Evolutionary conservation across 2,113 vertebrate species (phyloP).

Genomic region (Neopipo cinnamomea): DNA sequence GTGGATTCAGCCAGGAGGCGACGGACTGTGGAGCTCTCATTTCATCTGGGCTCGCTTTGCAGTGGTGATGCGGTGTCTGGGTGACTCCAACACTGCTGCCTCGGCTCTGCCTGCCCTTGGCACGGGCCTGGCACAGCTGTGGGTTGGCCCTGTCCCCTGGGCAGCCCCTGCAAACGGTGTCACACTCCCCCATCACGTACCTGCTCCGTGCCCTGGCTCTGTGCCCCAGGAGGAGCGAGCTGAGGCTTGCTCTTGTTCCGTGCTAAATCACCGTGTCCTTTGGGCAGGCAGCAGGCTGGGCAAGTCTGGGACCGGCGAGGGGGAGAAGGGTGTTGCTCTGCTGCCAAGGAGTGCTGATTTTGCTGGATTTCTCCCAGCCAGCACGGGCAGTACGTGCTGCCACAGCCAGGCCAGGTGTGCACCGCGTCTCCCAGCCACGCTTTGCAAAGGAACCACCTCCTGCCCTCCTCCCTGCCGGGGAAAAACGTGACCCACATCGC

Average conservation of each 20-base stretch:
- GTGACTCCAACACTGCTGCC: neutral
- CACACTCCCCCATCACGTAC: neutral
- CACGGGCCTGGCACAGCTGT: neutral
- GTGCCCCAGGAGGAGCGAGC: neutral
- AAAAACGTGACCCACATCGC: neutral
- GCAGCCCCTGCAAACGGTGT: accelerated
- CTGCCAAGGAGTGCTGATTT: neutral
- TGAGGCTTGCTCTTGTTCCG: neutral
- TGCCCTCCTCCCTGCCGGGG: neutral
- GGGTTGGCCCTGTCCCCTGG: neutral
- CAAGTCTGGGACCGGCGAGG: neutral
- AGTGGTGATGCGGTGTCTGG: neutral
- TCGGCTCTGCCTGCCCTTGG: neutral
- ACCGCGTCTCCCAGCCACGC: accelerated
- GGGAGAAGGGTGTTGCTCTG: neutral
- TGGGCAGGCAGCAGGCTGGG: neutral
- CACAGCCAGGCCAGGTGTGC: neutral
- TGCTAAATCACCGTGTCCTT: neutral
- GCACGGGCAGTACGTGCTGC: neutral
- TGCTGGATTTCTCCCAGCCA: neutral
- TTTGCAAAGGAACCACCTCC: neutral
- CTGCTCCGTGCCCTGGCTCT: neutral
- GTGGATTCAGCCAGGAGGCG: neutral
- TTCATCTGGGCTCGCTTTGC: neutral
- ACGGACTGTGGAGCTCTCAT: neutral